Conservation (phyloP, 2,113 vertebrate genomes). For the Muntiacus reevesi region DNA sequence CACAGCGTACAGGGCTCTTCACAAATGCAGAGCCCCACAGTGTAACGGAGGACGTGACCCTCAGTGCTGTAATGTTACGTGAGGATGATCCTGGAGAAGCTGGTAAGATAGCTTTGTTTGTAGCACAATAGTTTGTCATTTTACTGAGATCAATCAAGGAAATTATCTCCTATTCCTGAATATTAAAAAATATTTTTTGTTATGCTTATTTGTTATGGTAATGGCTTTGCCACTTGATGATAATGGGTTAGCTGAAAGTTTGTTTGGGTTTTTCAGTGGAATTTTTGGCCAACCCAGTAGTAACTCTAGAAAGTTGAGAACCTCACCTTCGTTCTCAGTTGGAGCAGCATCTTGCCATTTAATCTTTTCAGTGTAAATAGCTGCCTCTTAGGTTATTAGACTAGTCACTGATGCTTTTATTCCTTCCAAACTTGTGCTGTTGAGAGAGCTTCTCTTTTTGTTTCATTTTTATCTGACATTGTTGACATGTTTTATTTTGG, state of each 20-base stretch:
- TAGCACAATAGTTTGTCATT: background rate
- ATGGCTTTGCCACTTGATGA: background rate
- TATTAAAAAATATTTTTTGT: background rate
- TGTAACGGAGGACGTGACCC: conserved; percentile 88
- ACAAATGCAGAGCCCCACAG: conserved; percentile 79
- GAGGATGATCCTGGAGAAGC: conserved; percentile 97
- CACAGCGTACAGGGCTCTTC: conserved; percentile 80
- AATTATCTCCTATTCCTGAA: background rate
- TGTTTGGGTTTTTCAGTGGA: background rate
- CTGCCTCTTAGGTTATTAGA: background rate
- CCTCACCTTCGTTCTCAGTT: background rate
- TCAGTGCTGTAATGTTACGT: conserved; percentile 89
- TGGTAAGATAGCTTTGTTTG: conserved; percentile 79
- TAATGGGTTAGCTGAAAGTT: background rate
- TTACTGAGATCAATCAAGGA: background rate
- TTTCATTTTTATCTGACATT: background rate
- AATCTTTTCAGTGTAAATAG: background rate
- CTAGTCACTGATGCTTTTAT: background rate
- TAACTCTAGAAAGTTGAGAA: background rate
- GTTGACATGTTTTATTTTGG: background rate
- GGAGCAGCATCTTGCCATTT: background rate
- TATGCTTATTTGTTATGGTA: background rate
- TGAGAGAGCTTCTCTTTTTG: conserved; percentile 4
- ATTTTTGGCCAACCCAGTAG: background rate
- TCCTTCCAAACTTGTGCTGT: background rate